Evolutionary conservation across 2,888 invertebrate species (phyloP).

Genomic region (Sinelater perroti): DNA sequence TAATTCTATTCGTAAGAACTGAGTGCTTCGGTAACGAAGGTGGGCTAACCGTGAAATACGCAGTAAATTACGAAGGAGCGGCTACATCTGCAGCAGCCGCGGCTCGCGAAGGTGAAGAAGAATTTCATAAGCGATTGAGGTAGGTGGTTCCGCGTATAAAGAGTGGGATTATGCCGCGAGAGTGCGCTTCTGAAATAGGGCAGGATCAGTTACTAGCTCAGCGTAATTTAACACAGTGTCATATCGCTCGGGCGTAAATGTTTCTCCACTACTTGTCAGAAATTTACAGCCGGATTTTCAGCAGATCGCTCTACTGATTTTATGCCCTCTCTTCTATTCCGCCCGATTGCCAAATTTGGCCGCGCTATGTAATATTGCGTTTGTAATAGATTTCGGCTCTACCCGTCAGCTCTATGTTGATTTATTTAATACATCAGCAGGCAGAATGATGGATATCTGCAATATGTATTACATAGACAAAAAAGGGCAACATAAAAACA

Average conservation of each 20-base stretch:
- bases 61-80: constrained; percentile 31
- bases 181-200: constrained; percentile 46
- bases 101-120: constrained; percentile 31
- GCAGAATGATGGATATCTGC: too few relatives aligned
- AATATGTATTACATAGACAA: too few relatives aligned
- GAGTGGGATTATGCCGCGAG: constrained; percentile 41
- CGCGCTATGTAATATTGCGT: constrained; percentile 18
- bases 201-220: constrained; percentile 48
- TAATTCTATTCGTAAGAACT: constrained; percentile 27
- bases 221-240: constrained; percentile 49
- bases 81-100: constrained; percentile 33
- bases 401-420: too few relatives aligned
- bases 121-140: constrained; percentile 36
- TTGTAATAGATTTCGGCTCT: too few relatives aligned
- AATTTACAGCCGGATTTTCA: constrained; percentile 49
- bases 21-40: constrained; percentile 23
- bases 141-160: constrained; percentile 35
- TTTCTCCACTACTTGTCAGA: constrained; percentile 48
- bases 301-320: constrained; percentile 45
- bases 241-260: constrained; percentile 48
- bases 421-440: too few relatives aligned
- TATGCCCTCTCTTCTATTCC: constrained; percentile 38
- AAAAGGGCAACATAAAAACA: too few relatives aligned
- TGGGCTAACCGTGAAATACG: constrained; percentile 34
- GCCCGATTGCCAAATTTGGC: constrained; percentile 19